phyloP scores from a whole-genome alignment of 2,888 invertebrate genomes.

The Andrena chrysosceles region DNA sequence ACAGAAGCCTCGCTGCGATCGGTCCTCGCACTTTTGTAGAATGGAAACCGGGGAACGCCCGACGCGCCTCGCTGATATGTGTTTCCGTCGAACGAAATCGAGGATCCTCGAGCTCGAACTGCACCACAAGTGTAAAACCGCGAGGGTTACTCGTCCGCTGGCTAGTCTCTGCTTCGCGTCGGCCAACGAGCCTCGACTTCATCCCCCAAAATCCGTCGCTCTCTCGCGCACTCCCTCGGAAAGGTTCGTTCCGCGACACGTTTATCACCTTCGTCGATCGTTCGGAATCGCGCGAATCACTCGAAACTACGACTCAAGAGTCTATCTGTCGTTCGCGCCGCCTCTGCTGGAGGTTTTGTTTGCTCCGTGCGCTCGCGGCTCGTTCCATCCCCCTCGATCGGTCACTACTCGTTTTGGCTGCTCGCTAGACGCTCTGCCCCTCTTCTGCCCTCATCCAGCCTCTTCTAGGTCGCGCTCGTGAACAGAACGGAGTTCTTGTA shows the following conservation, averaged over 20 bases:
- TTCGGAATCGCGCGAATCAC: slow-evolving; percentile 15
- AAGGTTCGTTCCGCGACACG: background rate
- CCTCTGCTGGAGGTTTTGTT: background rate
- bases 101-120: background rate
- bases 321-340: background rate
- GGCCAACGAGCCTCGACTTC: too few relatives aligned
- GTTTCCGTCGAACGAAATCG: slow-evolving; percentile 26
- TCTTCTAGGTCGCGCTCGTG: slow-evolving; percentile 92
- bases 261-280: background rate
- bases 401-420: slow-evolving; percentile 69
- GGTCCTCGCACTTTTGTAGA: background rate
- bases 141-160: too few relatives aligned
- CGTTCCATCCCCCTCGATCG: slow-evolving; percentile 86
- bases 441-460: slow-evolving; percentile 73
- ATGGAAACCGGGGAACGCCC: background rate
- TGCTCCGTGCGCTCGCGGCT: slow-evolving; percentile 8
- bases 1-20: background rate
- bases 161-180: too few relatives aligned
- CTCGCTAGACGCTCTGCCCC: slow-evolving; percentile 65
- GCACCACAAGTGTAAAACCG: too few relatives aligned
- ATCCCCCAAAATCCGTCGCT: background rate
- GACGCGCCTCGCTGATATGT: slow-evolving; percentile 33
- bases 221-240: background rate
- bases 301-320: slow-evolving; percentile 16
- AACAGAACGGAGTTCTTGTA: slow-evolving; percentile 96